Evolutionary conservation across 2,888 invertebrate species (phyloP).

Genomic region (Thysanoteuthis rhombus): DNA sequence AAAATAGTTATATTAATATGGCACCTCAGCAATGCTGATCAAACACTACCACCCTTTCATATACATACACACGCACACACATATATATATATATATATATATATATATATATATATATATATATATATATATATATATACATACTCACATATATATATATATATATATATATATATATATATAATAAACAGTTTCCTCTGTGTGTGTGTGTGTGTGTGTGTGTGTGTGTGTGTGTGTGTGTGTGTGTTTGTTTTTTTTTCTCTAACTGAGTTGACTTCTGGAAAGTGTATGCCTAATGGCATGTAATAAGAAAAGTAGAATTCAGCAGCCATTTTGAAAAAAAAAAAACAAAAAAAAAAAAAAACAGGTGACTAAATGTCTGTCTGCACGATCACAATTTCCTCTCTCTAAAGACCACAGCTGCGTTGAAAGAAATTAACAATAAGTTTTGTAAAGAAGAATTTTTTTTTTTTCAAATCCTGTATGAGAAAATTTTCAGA

Average conservation of each 20-base stretch:
- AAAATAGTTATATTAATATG: no score
- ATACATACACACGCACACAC: not conserved
- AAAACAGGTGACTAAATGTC: no score
- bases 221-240: not conserved
- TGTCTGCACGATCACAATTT: not conserved
- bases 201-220: not conserved
- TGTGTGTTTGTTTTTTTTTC: no score
- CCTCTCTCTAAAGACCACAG: not conserved
- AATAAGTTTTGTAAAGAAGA: no score
- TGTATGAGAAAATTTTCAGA: not conserved
- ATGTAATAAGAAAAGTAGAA: not conserved
- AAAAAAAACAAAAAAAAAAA: not conserved
- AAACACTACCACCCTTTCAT: not conserved
- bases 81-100: not conserved
- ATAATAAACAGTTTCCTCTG: no score
- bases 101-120: not conserved
- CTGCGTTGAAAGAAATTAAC: not conserved
- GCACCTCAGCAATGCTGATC: no score
- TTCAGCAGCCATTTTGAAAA: not conserved
- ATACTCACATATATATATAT: no score
- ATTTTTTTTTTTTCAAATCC: not conserved
- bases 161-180: no score
- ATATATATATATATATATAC: no score
- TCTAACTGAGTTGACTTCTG: no score
- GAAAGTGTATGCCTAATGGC: no score